Percentiles rank a stretch among this genome's conserved stretches.
These are phyloP conservation scores for Petrophora chlorosata DNA, from an alignment of 2,888 invertebrate genomes.

Conservation along the genomic window DNA sequence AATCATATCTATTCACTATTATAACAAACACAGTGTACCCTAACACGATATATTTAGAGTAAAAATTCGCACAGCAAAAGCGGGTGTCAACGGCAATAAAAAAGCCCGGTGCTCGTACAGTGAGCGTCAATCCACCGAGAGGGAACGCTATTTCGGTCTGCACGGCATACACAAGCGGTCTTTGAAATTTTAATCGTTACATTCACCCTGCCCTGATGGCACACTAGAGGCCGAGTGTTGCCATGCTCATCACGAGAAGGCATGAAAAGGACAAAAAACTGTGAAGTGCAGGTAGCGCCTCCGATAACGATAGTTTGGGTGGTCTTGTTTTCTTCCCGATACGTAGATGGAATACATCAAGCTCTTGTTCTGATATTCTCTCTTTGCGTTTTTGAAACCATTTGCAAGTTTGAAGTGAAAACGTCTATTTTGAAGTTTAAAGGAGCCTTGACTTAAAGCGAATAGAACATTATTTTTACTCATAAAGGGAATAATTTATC, in stretches of 20 bases:
- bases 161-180: constrained; percentile 71
- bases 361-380: not conserved
- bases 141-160: constrained; percentile 76
- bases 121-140: constrained; percentile 68
- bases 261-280: constrained; percentile 50
- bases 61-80: constrained; percentile 49
- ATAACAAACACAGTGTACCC: constrained; percentile 30
- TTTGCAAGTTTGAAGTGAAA: not conserved
- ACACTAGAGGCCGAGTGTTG: constrained; percentile 63
- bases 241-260: constrained; percentile 55
- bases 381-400: not conserved
- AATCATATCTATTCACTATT: constrained; percentile 45
- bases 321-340: constrained; percentile 2
- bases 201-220: constrained; percentile 77
- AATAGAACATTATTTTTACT: no score
- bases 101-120: constrained; percentile 53
- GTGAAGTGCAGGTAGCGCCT: constrained; percentile 36
- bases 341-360: not conserved
- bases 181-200: constrained; percentile 83
- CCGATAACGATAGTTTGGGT: constrained; percentile 5
- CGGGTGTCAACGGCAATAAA: constrained; percentile 36
- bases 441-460: no score
- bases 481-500: no score
- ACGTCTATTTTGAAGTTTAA: no score
- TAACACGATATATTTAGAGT: constrained; percentile 47